Base-by-base conservation (phyloP, 2,888 invertebrate genomes). In the Creontiades dilutus region DNA sequence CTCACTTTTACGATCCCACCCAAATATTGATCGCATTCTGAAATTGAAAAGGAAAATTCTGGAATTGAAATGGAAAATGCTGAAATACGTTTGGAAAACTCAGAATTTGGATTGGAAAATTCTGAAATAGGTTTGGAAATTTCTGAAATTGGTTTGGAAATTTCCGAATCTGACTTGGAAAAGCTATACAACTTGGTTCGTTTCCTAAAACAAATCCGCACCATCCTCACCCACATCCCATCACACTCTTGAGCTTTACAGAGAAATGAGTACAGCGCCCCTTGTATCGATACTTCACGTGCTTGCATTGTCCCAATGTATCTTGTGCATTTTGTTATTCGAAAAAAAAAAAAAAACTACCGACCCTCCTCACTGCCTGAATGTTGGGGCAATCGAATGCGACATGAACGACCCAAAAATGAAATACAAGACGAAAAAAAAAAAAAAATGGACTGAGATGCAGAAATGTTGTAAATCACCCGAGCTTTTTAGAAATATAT, bases 281-380 rank as follows among this genome's bases (percentile, higher is more conserved):
- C 46, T 19, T 68, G n/a, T 76, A 37, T 37, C n/a, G 27, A 28
- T 37, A 37, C 37, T 37, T 37, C 23, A 27, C 37, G 28, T 78
- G 78, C 78, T 78, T 78, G 78, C 46, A 23, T 37, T 28, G 23
- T 13, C 78, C 78, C 78, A 23, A n/a, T 78, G 61, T 86, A 75
- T 86, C 75, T 86, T 86, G 86, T 86, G 86, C 86, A 86, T 86
- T 86, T 28, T 86, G 86, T 82, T n/a, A 68, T 68, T 23, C 68
- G 23, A 23, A 68, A n/a, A n/a, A n/a, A n/a, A n/a, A n/a, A n/a
- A n/a, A n/a, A n/a, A 61, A 28, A 52, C 28, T 13, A 46, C 80
- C n/a, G 80, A 46, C 27, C 68, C 28, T 14, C 85, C 28, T 57
- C 61, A 61, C 37, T 57, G 85, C 82, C 82, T 82, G 46, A 61